Conservation (phyloP, 2,113 vertebrate genomes). For the Agelaius phoeniceus region DNA sequence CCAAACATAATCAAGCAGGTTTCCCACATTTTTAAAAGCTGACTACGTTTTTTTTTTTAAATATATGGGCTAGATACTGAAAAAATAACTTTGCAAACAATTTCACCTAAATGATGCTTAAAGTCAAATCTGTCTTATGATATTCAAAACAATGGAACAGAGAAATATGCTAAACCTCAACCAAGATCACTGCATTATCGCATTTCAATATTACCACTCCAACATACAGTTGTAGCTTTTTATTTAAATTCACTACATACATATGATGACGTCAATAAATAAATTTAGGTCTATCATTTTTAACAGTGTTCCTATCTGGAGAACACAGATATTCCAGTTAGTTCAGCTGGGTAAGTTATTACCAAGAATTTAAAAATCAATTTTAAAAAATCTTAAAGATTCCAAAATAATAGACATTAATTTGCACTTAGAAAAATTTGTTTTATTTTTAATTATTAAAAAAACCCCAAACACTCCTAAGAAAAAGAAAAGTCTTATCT, state of each 20-base stretch:
- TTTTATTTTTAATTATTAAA: neutral
- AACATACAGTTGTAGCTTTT: neutral
- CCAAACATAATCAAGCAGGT: slow-evolving; percentile 19
- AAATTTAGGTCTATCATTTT: neutral
- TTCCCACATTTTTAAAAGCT: neutral
- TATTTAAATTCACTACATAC: neutral
- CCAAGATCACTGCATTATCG: neutral
- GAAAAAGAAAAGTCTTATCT: neutral
- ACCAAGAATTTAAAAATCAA: neutral
- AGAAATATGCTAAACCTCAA: neutral
- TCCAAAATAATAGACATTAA: neutral
- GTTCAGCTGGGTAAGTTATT: neutral
- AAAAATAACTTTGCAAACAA: slow-evolving; percentile 20
- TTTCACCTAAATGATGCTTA: neutral
- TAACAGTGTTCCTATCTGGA: neutral
- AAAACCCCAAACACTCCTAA: neutral
- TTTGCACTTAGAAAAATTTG: neutral
- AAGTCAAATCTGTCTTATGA: neutral
- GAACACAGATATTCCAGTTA: neutral
- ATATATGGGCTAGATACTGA: slow-evolving; percentile 55
- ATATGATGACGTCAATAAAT: neutral
- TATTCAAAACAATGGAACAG: neutral
- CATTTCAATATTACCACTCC: neutral
- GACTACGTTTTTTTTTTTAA: neutral
- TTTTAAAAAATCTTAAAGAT: neutral